Evolutionary conservation across 2,888 invertebrate species (phyloP).

Genomic region (Heterodera filipjevi): DNA sequence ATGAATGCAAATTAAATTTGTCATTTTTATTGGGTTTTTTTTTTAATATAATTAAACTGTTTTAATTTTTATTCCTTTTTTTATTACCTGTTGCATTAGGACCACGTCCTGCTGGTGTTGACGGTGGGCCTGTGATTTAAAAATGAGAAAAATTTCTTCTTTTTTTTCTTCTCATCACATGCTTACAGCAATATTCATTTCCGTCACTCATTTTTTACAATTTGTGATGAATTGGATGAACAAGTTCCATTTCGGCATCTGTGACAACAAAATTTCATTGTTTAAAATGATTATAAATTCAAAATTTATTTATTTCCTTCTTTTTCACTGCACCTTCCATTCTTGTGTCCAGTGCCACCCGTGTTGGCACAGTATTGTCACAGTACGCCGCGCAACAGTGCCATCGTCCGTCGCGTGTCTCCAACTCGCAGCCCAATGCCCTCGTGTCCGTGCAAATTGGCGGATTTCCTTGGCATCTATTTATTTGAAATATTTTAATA

Average conservation of each 20-base stretch:
- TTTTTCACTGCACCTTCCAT: not conserved
- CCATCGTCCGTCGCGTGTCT: not conserved
- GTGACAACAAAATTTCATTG: not conserved
- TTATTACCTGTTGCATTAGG: too few species aligned
- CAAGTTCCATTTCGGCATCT: not conserved
- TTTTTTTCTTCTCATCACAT: too few species aligned
- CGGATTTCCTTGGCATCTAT: not conserved
- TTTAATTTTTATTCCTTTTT: constrained; percentile 4
- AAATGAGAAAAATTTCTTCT: too few species aligned
- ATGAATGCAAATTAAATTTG: too few species aligned
- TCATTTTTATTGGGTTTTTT: too few species aligned
- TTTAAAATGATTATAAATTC: not conserved
- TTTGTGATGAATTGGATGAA: not conserved
- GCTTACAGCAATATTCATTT: constrained; percentile 20
- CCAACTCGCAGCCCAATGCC: not conserved
- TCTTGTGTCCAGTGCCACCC: not conserved
- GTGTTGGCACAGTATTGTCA: not conserved
- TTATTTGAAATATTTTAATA: not conserved
- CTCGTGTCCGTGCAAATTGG: not conserved
- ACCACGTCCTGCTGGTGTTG: too few species aligned
- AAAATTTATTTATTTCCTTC: not conserved
- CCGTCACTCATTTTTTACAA: not conserved
- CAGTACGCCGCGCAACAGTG: not conserved
- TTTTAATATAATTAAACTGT: not conserved
- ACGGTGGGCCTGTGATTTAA: too few species aligned